Evolutionary conservation across 1,140 invertebrate species (phyloP).

Genomic region (Bombus vancouverensis): DNA sequence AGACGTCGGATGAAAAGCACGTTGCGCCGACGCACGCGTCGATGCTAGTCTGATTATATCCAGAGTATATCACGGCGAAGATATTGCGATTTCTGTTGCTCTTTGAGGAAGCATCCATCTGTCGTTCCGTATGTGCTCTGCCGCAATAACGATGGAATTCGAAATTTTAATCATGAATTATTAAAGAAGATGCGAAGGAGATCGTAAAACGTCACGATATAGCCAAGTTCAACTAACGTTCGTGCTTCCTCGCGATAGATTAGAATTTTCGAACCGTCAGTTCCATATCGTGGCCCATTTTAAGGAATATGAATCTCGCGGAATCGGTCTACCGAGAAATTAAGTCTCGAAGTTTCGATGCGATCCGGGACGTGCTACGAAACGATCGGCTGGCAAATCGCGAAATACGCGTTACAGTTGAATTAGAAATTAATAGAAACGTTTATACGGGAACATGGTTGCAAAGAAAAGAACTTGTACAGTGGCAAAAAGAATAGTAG

Average conservation of each 20-base stretch:
- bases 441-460: not conserved
- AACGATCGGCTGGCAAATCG: not conserved
- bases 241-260: not conserved
- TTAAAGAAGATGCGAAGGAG: not conserved
- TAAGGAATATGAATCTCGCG: constrained; percentile 12
- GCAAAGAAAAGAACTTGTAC: not conserved
- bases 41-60: not conserved
- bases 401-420: not conserved
- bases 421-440: constrained; percentile 19
- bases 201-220: not conserved
- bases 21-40: not conserved
- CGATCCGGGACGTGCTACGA: not conserved
- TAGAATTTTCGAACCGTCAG: not conserved
- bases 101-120: not conserved
- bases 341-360: constrained; percentile 14
- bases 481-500: constrained; percentile 30
- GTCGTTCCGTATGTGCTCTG: too few relatives aligned
- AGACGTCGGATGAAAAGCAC: not conserved
- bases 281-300: constrained; percentile 5
- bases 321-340: constrained; percentile 17
- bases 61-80: not conserved
- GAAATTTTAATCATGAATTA: constrained; percentile 5
- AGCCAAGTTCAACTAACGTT: not conserved
- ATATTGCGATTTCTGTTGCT: not conserved
- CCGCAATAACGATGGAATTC: not conserved